phyloP scores from a whole-genome alignment of 1,140 invertebrate genomes.

The Notospermus geniculatus region DNA sequence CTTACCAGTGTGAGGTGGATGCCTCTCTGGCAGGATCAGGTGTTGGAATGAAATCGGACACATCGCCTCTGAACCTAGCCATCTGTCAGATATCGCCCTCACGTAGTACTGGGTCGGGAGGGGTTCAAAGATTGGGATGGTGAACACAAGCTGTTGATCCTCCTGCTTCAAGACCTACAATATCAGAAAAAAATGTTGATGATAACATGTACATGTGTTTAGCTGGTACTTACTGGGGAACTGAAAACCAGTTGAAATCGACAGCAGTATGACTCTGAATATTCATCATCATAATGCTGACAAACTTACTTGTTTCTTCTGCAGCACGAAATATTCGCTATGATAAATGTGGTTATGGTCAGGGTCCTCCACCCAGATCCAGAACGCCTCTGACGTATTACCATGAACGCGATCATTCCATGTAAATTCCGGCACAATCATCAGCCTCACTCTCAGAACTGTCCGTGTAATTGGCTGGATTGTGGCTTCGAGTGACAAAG shows the following conservation, averaged over 20 bases:
- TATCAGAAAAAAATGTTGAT: neutral
- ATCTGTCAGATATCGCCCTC: slow-evolving; percentile 81
- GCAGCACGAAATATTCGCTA: slow-evolving; percentile 87
- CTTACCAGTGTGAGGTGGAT: slow-evolving; percentile 86
- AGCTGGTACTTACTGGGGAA: neutral
- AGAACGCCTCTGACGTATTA: slow-evolving; percentile 84
- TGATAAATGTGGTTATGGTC: slow-evolving; percentile 94
- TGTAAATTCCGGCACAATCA: slow-evolving; percentile 78
- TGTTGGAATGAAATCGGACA: slow-evolving; percentile 81
- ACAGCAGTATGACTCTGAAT: too few species aligned
- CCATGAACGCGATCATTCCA: slow-evolving; percentile 68
- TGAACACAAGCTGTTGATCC: slow-evolving; percentile 85
- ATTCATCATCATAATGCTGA: too few species aligned
- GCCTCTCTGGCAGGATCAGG: slow-evolving; percentile 86
- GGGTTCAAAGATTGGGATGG: slow-evolving; percentile 91
- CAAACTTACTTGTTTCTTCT: slow-evolving; percentile 76
- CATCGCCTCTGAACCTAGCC: slow-evolving; percentile 78
- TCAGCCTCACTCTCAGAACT: slow-evolving; percentile 82
- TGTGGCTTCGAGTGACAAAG: slow-evolving; percentile 75
- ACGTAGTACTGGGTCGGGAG: slow-evolving; percentile 90
- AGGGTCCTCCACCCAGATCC: slow-evolving; percentile 97
- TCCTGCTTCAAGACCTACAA: slow-evolving; percentile 65
- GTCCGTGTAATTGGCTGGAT: slow-evolving; percentile 92
- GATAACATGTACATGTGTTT: neutral
- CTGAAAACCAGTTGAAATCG: too few species aligned